phyloP scores from a whole-genome alignment of 2,113 vertebrate species.

The Cryptomyrus ogoouensis region DNA sequence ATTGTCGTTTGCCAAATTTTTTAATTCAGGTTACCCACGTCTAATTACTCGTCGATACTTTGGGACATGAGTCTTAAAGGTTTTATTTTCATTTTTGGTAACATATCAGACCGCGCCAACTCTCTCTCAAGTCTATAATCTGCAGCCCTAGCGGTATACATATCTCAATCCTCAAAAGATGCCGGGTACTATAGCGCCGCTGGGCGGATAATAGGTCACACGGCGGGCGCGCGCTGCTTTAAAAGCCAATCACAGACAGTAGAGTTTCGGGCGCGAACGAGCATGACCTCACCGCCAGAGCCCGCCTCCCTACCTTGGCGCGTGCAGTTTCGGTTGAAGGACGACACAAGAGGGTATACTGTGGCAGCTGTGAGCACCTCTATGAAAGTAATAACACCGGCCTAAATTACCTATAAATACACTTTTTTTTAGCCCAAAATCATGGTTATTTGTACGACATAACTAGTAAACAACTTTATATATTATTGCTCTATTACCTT shows the following conservation, averaged over 20 bases:
- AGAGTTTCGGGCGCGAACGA: neutral
- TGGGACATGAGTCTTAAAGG: neutral
- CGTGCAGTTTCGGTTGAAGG: slow-evolving; percentile 2
- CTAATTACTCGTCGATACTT: neutral
- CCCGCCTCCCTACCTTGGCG: neutral
- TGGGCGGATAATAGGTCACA: neutral
- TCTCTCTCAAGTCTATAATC: too few relatives aligned
- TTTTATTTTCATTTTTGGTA: neutral
- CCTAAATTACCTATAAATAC: neutral
- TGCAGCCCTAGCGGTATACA: too few relatives aligned
- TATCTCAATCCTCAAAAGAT: too few relatives aligned
- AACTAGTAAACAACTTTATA: neutral
- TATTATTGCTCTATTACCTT: neutral
- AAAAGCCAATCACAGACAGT: neutral
- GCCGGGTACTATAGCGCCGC: neutral
- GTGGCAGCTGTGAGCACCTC: neutral
- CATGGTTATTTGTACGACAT: neutral
- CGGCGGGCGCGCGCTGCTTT: neutral
- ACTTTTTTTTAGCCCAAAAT: too few relatives aligned
- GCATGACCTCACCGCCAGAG: neutral
- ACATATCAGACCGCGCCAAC: neutral
- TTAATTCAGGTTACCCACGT: neutral
- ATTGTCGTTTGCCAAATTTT: neutral
- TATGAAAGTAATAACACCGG: neutral
- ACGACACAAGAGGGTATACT: neutral